Base-by-base conservation (phyloP, 1,140 invertebrate genomes). In the Monochamus saltuarius region DNA sequence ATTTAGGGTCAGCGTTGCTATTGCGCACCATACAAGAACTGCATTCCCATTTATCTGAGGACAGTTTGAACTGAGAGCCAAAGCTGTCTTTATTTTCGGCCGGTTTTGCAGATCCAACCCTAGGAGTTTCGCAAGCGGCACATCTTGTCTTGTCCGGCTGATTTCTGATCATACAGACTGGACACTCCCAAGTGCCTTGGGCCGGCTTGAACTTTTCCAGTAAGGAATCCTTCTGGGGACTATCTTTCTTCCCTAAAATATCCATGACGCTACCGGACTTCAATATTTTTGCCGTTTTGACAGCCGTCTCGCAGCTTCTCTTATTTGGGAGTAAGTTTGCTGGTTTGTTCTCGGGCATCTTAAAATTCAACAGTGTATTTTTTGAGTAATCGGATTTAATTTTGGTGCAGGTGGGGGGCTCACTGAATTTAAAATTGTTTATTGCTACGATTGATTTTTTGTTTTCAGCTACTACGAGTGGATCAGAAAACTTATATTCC, bases 141-240 rank as follows among this genome's bases (percentile, higher is more conserved):
- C 88, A 90, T 58, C 82, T 86, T 2, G 63, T 64, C 14, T 73
- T 75, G 11, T 75, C 74, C 13, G 74, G 65, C 39, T 85, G 81
- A 73, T 90, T 90, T 46, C 77, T 75, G 4, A 89, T 76, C 77
- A 84, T 79, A 74, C 88, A 90, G 38, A 76, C 77, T 8, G 78
- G 62, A 68, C 84, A 85, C 69, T 81, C 78, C 84, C 84, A 85
- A 45, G 77, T 76, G 50, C 29, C 59, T 52, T 56, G 19, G 51
- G 59, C 59, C 8, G 65, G 52, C 58, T 74, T 73, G 49, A 75
- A 75, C 63, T 75, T 73, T 7, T 72, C 63, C 76, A 22, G 59
- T 49, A 78, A 35, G 14, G 56, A 39, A 17, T 57, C 45, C 6
- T 54, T 36, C n/a, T 47, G 19, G 35, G 54, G 13, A 38, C 47